Conservation (phyloP, 1,140 invertebrate species). For the Stratiolaelaps scimitus region DNA sequence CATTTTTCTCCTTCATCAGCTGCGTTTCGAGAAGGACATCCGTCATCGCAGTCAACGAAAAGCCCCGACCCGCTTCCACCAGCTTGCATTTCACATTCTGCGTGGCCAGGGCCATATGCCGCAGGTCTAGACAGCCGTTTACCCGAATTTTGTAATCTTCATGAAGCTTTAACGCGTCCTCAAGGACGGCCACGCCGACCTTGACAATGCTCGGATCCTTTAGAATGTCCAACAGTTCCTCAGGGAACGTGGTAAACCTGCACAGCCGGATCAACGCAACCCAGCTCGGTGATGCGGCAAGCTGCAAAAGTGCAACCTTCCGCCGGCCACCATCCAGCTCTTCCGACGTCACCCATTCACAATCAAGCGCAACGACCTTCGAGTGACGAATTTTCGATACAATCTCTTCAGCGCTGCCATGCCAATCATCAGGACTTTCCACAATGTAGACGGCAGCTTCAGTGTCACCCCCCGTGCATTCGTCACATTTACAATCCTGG, state of each 20-base stretch:
- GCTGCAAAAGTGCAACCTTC: constrained; percentile 51
- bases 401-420: background rate
- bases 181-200: constrained; percentile 57
- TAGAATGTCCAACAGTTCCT: constrained; percentile 46
- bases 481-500: too few relatives aligned
- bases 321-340: constrained; percentile 39
- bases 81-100: constrained; percentile 35
- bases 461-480: too few relatives aligned
- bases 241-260: constrained; percentile 48
- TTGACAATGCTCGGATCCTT: constrained; percentile 50
- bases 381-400: background rate
- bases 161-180: constrained; percentile 55
- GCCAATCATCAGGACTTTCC: background rate
- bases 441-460: background rate
- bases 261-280: constrained; percentile 52
- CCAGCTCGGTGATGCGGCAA: constrained; percentile 50
- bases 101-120: constrained; percentile 49
- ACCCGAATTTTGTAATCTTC: constrained; percentile 54
- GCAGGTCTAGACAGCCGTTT: constrained; percentile 55
- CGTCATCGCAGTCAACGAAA: constrained; percentile 34
- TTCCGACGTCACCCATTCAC: constrained; percentile 53
- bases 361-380: constrained; percentile 53
- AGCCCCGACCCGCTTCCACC: background rate
- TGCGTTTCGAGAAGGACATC: constrained; percentile 21
- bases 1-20: constrained; percentile 9